Evolutionary conservation across 2,888 invertebrate genomes (phyloP).

Genomic region (Disparrhopalites patrizii): DNA sequence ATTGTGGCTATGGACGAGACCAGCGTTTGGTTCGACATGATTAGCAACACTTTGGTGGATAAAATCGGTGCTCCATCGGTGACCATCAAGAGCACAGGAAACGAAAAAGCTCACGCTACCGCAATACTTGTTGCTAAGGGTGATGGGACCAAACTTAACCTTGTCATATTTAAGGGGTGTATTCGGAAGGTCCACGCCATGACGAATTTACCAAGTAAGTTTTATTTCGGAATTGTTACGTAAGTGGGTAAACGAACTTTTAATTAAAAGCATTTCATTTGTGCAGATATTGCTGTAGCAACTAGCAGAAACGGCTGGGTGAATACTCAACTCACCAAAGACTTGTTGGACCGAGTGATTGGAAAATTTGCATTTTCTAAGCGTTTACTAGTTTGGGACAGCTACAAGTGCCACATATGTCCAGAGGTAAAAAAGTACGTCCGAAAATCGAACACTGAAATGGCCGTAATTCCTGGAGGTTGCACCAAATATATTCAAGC

Average conservation of each 20-base stretch:
- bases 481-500: conserved; percentile 25
- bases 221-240: neutral
- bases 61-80: neutral
- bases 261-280: too few relatives aligned
- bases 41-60: conserved; percentile 2
- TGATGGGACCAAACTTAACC: conserved; percentile 15
- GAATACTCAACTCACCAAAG: conserved; percentile 9
- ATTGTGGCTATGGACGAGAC: conserved; percentile 20
- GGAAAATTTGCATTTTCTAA: neutral
- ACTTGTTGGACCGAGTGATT: conserved; percentile 9
- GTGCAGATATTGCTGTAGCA: neutral
- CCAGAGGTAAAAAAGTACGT: conserved; percentile 1
- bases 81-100: conserved; percentile 2
- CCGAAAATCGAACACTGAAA: neutral
- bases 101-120: conserved; percentile 13
- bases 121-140: conserved; percentile 18
- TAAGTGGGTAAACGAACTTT: neutral
- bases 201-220: too few relatives aligned
- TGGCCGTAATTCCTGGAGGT: conserved; percentile 23
- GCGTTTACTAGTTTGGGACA: conserved; percentile 17
- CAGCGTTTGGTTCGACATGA: neutral
- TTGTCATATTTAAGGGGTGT: conserved; percentile 5
- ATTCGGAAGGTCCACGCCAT: neutral
- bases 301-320: conserved; percentile 23
- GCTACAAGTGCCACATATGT: conserved; percentile 20